phyloP scores from a whole-genome alignment of 2,113 vertebrate species.

The Leucoraja erinaceus region DNA sequence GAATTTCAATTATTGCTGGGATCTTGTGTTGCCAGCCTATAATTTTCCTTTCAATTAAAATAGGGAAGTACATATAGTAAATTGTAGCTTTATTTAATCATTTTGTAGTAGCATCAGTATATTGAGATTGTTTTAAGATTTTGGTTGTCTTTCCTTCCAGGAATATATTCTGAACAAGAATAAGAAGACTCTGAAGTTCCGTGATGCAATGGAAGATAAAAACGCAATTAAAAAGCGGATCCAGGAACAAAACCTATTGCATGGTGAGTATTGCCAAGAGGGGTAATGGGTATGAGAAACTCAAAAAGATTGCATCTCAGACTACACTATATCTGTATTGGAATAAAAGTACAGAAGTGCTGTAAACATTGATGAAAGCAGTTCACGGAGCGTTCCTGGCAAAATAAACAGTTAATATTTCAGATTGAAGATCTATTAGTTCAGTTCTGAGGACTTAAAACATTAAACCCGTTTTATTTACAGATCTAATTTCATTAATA shows the following conservation, averaged over 20 bases:
- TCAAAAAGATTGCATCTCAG: neutral
- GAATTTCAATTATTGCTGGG: neutral
- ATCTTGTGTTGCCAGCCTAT: neutral
- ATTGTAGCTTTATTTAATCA: neutral
- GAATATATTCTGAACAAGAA: constrained; percentile 28
- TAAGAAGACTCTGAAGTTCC: constrained; percentile 29
- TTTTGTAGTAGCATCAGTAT: neutral
- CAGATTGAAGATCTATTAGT: too few species aligned
- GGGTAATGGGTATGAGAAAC: neutral
- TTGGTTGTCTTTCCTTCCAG: neutral
- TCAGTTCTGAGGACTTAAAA: neutral
- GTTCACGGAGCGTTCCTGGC: too few species aligned
- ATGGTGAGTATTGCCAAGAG: neutral
- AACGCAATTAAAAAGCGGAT: constrained; percentile 29
- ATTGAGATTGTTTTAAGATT: neutral
- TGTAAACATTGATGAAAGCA: too few species aligned
- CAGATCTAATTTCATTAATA: too few species aligned
- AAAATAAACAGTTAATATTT: too few species aligned
- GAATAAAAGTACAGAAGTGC: too few species aligned
- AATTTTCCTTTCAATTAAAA: neutral
- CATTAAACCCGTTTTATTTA: neutral
- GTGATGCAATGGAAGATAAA: constrained; percentile 33
- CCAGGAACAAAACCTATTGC: constrained; percentile 27
- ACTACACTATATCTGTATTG: neutral
- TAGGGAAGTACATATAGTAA: neutral